These are phyloP conservation scores for Mesorhabditis belari DNA, from an alignment of 2,888 invertebrate species.

Conservation along the genomic window DNA sequence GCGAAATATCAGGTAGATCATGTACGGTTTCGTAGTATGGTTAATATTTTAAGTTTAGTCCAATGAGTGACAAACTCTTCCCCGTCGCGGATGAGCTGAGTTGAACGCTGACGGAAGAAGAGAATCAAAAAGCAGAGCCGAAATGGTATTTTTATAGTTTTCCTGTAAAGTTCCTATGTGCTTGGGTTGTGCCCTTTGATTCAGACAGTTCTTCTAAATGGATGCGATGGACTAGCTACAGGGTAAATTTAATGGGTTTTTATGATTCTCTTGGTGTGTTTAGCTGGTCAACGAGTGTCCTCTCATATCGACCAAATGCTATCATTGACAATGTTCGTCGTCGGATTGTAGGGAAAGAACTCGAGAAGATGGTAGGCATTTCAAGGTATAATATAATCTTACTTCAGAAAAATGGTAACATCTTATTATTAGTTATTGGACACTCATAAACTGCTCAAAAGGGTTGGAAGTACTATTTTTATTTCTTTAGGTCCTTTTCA, in stretches of 20 bases:
- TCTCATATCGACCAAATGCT: constrained; percentile 85
- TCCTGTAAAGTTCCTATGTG: too few relatives aligned
- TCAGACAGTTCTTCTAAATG: constrained; percentile 91
- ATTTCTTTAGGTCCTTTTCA: neutral
- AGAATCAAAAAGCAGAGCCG: constrained; percentile 86
- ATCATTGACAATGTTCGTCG: constrained; percentile 70
- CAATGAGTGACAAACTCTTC: constrained; percentile 75
- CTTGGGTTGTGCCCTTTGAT: constrained; percentile 71
- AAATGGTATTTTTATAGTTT: constrained; percentile 72
- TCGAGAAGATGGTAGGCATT: constrained; percentile 53
- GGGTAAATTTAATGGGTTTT: constrained; percentile 66
- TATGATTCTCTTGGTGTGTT: too few relatives aligned
- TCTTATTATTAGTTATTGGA: too few relatives aligned
- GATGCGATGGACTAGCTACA: constrained; percentile 93
- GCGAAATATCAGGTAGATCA: constrained; percentile 72
- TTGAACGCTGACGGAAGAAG: constrained; percentile 78
- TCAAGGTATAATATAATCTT: neutral
- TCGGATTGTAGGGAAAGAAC: constrained; percentile 77
- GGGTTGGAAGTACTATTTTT: neutral
- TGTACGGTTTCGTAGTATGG: neutral
- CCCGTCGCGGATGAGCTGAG: constrained; percentile 80
- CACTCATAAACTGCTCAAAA: too few relatives aligned
- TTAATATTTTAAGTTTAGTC: constrained; percentile 55
- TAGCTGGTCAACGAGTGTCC: constrained; percentile 60
- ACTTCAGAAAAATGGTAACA: too few relatives aligned